phyloP scores from a whole-genome alignment of 2,113 vertebrate species.

The Passer montanus region DNA sequence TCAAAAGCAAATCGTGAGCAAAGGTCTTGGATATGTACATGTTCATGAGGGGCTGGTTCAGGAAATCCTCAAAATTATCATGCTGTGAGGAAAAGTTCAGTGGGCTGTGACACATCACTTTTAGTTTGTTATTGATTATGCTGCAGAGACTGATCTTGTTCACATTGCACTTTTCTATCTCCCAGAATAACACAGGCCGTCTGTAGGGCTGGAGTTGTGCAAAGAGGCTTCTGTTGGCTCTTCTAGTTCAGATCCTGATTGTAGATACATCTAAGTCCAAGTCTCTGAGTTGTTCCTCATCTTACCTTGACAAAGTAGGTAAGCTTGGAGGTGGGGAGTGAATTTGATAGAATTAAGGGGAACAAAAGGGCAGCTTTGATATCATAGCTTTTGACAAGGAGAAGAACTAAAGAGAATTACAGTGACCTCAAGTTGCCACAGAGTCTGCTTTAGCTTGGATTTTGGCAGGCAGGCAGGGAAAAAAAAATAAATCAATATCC shows the following conservation, averaged over 20 bases:
- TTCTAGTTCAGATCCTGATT: background rate
- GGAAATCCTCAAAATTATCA: background rate
- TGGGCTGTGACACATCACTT: background rate
- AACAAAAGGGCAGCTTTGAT: constrained; percentile 38
- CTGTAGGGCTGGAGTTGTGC: background rate
- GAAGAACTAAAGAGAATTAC: constrained; percentile 19
- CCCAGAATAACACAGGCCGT: background rate
- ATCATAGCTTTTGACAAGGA: constrained; percentile 39
- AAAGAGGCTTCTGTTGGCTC: background rate
- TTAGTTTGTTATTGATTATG: background rate
- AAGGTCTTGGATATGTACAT: background rate
- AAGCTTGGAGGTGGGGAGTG: background rate
- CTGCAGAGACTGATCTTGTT: background rate
- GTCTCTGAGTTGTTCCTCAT: background rate
- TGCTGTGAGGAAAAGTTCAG: background rate
- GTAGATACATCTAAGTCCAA: background rate
- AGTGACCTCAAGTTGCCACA: background rate
- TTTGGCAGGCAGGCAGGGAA: background rate
- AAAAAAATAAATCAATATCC: background rate
- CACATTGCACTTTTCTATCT: accelerated
- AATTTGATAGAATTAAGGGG: constrained; percentile 42
- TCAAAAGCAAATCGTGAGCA: background rate
- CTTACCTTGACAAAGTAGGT: background rate
- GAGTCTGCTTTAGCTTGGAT: background rate
- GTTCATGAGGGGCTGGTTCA: background rate